Percentiles rank a stretch among this genome's conserved stretches.
Evolutionary conservation across 2,797 vertebrate genomes (phyloP).

Genomic region (Pangasius djambal): DNA sequence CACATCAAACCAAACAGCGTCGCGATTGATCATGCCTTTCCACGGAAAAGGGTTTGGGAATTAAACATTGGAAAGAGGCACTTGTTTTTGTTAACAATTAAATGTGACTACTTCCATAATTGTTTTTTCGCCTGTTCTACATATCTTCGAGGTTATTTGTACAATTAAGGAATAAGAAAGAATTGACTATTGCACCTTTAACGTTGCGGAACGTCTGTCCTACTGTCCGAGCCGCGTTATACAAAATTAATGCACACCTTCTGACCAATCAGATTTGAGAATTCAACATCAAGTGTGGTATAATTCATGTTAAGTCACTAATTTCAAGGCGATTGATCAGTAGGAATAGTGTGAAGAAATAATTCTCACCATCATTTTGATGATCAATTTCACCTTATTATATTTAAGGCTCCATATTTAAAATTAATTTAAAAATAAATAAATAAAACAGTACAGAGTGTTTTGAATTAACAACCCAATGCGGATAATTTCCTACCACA

Average conservation of each 20-base stretch:
- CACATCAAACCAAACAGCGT: constrained; percentile 55
- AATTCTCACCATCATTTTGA: not conserved
- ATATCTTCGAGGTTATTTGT: not conserved
- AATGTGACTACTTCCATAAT: not conserved
- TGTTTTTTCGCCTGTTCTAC: not conserved
- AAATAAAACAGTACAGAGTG: not conserved
- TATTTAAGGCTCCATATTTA: not conserved
- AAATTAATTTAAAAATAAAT: not conserved
- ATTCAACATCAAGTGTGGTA: not conserved
- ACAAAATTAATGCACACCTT: not conserved
- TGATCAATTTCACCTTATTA: not conserved
- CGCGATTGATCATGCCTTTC: constrained; percentile 56
- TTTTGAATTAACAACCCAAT: not conserved
- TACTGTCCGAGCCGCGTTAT: not conserved
- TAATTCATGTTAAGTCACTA: not conserved
- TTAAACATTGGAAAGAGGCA: constrained; percentile 34
- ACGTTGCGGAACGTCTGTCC: not conserved
- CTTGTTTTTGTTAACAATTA: not conserved
- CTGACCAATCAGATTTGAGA: not conserved
- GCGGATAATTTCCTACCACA: not conserved
- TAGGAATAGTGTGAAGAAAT: not conserved
- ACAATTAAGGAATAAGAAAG: not conserved
- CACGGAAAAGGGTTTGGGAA: constrained; percentile 35
- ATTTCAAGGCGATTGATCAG: not conserved
- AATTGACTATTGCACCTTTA: not conserved